Base-by-base conservation (phyloP, 1,140 invertebrate species). In the Drosophila pseudoobscura region DNA sequence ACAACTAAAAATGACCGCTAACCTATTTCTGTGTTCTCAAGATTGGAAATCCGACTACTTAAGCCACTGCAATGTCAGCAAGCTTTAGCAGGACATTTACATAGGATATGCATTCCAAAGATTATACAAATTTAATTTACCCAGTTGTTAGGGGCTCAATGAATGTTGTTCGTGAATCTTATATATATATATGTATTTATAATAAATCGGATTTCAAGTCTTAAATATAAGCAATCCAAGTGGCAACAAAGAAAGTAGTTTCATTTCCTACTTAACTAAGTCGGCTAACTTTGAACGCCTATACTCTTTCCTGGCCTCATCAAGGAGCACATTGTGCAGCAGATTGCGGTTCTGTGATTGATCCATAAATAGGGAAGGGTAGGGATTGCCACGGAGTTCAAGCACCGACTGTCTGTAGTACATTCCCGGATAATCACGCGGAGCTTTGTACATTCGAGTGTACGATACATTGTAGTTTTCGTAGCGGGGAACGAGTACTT, bases 401-500 rank as follows among this genome's bases (percentile, higher is more conserved):
- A 98, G 91, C 53, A 98, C 93, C 43, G 94, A 94, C 80, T 92
- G 93, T 56, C 93, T 91, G 24, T 92, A 92, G 61, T 91, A 80
- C 46, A 87, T 89, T 29, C 93, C 93, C 44, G 94, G 94, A 89
- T 94, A 94, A 44, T 93, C 90, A 53, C 87, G 92, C 2, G 96
- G 96, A 24, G 95, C 94, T 82, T 93, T 94, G 57, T 94, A 94
- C 75, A 97, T 92, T 84, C 93, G 94, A 24, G 97, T 98, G 84
- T 94, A 97, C 1, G 95, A 94, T 6, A 93, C 90, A 39, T 93
- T 93, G 75, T 93, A 95, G 78, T 96, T 94, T 85, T 96, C 92
- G 92, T 94, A 98, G 54, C 97, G 92, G 9, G 97, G 97, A 20
- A 95, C 97, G 15, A 98, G 91, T 15, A 98, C 97, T 94, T 98